Percentiles rank a stretch among this genome's conserved stretches.
phyloP scores from a whole-genome alignment of 2,888 invertebrate genomes.

The Cheilosia urbana region DNA sequence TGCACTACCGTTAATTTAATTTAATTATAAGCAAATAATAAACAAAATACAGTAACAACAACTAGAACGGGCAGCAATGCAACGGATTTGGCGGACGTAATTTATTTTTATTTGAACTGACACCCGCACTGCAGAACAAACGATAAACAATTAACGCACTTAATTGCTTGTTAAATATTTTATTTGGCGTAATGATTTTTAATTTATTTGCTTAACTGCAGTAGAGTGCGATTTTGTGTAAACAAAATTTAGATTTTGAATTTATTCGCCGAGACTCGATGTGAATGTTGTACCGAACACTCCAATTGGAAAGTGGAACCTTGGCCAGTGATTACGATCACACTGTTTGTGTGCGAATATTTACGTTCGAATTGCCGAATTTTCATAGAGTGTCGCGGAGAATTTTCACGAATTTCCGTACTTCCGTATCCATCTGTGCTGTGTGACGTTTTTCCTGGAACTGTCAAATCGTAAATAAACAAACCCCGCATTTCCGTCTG shows the following conservation, averaged over 20 bases:
- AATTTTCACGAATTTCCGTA: constrained; percentile 70
- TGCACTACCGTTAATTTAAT: constrained; percentile 70
- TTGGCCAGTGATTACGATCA: constrained; percentile 10
- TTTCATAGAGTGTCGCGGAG: constrained; percentile 68
- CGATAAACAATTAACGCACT: constrained; percentile 61
- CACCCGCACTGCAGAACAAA: constrained; percentile 13
- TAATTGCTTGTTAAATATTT: constrained; percentile 74
- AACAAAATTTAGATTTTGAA: constrained; percentile 42
- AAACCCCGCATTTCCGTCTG: constrained; percentile 76
- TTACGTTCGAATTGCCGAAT: constrained; percentile 50
- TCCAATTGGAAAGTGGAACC: constrained; percentile 9
- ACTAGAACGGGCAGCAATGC: constrained; percentile 3
- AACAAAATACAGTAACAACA: constrained; percentile 50
- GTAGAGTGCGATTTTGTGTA: neutral
- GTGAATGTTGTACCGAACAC: neutral
- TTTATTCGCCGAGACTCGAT: neutral
- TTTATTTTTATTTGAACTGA: constrained; percentile 44
- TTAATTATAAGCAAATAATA: constrained; percentile 70
- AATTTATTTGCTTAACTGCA: constrained; percentile 23
- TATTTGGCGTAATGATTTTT: constrained; percentile 30
- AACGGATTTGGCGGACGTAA: constrained; percentile 24
- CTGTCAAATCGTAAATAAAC: constrained; percentile 81
- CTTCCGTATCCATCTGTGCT: constrained; percentile 80
- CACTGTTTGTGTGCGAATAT: constrained; percentile 10
- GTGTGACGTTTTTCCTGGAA: constrained; percentile 83